These are phyloP conservation scores for Samia ricini DNA, from an alignment of 1,140 invertebrate species.

Conservation along the genomic window DNA sequence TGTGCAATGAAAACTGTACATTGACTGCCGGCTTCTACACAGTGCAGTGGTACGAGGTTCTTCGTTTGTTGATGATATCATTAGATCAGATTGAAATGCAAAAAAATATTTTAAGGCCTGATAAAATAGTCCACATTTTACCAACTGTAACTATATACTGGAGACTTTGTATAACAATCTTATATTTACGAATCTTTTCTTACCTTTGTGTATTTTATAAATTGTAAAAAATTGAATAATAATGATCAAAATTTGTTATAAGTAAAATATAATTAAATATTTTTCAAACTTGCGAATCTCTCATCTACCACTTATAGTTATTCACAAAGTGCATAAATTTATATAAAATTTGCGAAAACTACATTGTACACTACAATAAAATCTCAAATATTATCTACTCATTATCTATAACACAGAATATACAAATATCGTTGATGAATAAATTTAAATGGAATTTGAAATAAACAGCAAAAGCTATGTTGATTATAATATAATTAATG, in stretches of 20 bases:
- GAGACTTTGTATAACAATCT: no score
- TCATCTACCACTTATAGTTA: background rate
- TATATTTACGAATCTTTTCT: no score
- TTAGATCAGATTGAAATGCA: no score
- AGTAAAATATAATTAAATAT: no score
- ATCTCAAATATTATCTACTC: background rate
- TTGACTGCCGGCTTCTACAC: background rate
- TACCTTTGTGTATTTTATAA: no score
- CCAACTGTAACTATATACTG: no score
- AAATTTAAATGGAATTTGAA: background rate
- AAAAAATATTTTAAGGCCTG: no score
- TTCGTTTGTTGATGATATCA: background rate
- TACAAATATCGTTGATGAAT: background rate
- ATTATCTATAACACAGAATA: background rate
- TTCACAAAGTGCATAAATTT: background rate
- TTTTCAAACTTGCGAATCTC: background rate
- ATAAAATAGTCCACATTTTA: no score
- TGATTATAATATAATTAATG: background rate
- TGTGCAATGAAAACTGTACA: background rate
- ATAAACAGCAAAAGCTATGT: background rate
- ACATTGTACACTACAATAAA: background rate
- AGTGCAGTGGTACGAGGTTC: background rate
- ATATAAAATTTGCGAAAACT: background rate
- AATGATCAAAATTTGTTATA: no score
- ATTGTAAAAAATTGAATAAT: no score